Evolutionary conservation across 2,888 invertebrate species (phyloP).

Genomic region (Drosophila prolongata): DNA sequence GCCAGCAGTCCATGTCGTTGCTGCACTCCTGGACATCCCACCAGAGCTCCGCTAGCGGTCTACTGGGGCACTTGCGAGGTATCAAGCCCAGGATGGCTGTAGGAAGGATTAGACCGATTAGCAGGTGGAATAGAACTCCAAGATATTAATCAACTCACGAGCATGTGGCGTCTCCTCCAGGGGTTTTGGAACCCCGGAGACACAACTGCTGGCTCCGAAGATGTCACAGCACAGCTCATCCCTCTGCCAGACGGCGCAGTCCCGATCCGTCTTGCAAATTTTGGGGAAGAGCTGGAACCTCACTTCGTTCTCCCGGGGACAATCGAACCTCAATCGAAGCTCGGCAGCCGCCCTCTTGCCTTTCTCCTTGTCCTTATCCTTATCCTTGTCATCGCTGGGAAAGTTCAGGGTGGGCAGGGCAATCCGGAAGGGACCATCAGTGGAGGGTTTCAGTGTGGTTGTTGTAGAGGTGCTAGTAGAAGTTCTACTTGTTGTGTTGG

Average conservation of each 20-base stretch:
- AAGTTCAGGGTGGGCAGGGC: slow-evolving; percentile 78
- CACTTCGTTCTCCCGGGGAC: slow-evolving; percentile 85
- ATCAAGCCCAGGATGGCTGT: slow-evolving; percentile 89
- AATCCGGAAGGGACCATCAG: slow-evolving; percentile 80
- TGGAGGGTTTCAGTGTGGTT: slow-evolving; percentile 39
- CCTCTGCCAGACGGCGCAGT: slow-evolving; percentile 82
- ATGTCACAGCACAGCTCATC: slow-evolving; percentile 84
- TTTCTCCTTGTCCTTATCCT: slow-evolving; percentile 84
- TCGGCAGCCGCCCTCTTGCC: slow-evolving; percentile 67
- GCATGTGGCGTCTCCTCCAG: slow-evolving; percentile 82
- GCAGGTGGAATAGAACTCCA: not conserved
- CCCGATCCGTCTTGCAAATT: slow-evolving; percentile 81
- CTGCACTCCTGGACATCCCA: slow-evolving; percentile 89
- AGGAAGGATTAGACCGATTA: not conserved
- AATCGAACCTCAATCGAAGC: slow-evolving; percentile 77
- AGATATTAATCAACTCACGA: slow-evolving; percentile 63
- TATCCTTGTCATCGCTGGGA: slow-evolving; percentile 29
- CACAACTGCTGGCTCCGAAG: slow-evolving; percentile 86
- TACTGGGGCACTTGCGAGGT: slow-evolving; percentile 88
- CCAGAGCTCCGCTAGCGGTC: slow-evolving; percentile 89
- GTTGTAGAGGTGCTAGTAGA: slow-evolving; percentile 8
- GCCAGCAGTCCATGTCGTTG: slow-evolving; percentile 89
- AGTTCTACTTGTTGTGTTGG: not conserved
- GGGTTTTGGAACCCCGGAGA: slow-evolving; percentile 87
- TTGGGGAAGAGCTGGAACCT: slow-evolving; percentile 84